These are phyloP conservation scores for Phodopus roborovskii DNA, from an alignment of 2,113 vertebrate species.

Conservation along the genomic window DNA sequence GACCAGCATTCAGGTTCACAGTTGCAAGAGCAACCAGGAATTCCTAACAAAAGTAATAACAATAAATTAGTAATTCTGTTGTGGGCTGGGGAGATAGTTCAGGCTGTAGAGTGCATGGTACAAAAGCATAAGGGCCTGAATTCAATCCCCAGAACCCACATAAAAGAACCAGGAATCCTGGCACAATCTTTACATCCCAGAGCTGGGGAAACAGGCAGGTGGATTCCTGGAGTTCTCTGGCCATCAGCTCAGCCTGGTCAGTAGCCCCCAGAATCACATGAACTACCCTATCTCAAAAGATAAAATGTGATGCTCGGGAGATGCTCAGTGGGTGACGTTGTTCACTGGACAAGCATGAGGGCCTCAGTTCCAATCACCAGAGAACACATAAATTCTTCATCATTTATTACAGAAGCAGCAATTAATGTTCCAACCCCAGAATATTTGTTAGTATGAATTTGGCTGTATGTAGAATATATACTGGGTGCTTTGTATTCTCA, in stretches of 20 bases:
- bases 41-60: background rate
- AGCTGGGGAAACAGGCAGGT: no score
- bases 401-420: no score
- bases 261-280: background rate
- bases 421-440: no score
- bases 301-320: background rate
- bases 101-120: background rate
- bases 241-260: no score
- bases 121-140: background rate
- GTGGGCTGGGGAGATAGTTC: background rate
- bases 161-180: background rate
- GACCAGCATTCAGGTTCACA: background rate
- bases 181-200: background rate
- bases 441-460: no score
- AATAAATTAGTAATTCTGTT: background rate
- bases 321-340: background rate
- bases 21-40: background rate
- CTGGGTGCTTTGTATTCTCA: no score
- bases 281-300: background rate
- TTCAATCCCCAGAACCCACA: background rate
- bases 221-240: background rate
- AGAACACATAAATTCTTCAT: background rate
- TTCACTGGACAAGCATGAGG: background rate
- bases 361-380: background rate
- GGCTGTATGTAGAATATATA: no score